phyloP scores from a whole-genome alignment of 1,140 invertebrate genomes.

The Pseudachorutes palmiensis region DNA sequence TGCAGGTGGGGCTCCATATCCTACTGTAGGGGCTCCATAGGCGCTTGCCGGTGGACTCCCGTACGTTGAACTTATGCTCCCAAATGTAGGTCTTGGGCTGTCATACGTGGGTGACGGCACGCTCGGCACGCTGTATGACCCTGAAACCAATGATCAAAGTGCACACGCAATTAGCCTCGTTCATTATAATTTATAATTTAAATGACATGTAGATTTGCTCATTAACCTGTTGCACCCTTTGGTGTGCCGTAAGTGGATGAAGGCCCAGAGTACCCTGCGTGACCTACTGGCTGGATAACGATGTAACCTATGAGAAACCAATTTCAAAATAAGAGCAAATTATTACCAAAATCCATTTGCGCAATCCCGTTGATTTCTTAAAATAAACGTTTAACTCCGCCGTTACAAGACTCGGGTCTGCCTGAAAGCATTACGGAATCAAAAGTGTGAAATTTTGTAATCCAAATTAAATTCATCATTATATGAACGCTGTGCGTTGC shows the following conservation, averaged over 20 bases:
- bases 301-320: neutral
- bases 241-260: neutral
- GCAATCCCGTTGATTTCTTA: neutral
- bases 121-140: constrained; percentile 5
- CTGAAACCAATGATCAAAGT: neutral
- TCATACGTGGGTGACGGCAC: neutral
- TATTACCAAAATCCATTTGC: neutral
- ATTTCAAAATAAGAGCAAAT: neutral
- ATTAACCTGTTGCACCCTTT: constrained; percentile 1
- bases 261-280: neutral
- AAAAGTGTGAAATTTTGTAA: neutral
- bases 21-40: constrained; percentile 1
- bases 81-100: neutral
- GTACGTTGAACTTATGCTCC: neutral
- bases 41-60: neutral
- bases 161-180: neutral
- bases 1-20: constrained; percentile 3
- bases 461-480: neutral
- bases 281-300: neutral
- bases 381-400: neutral
- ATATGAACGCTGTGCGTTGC: no score
- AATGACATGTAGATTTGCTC: neutral
- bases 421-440: neutral
- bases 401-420: neutral
- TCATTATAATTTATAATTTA: neutral